Percentiles rank a stretch among this genome's conserved stretches.
phyloP scores from a whole-genome alignment of 2,888 invertebrate species.

The Laspeyria flexula region DNA sequence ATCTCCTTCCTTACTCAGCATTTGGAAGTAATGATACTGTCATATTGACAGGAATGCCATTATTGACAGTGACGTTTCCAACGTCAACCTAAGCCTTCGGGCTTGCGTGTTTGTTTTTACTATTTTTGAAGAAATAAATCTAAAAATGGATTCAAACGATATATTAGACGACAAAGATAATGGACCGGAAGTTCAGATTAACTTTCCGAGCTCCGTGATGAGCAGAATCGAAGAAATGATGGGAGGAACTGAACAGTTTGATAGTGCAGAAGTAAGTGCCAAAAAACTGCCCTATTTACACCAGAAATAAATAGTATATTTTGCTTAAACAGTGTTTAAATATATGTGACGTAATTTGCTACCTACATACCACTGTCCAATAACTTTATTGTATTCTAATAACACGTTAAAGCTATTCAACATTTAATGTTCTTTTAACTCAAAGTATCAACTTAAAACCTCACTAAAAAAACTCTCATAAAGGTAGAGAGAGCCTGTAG shows the following conservation, averaged over 20 bases:
- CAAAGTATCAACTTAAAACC: too few relatives aligned
- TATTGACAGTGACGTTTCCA: constrained; percentile 21
- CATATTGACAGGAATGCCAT: neutral
- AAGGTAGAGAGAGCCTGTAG: too few relatives aligned
- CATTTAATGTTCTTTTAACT: too few relatives aligned
- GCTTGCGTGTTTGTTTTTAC: constrained; percentile 15
- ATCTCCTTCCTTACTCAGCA: too few relatives aligned
- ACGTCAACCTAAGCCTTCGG: constrained; percentile 26
- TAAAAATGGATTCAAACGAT: constrained; percentile 71
- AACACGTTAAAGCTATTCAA: too few relatives aligned
- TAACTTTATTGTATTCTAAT: too few relatives aligned
- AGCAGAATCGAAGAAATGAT: constrained; percentile 96
- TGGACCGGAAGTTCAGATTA: constrained; percentile 81
- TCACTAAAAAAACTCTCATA: too few relatives aligned
- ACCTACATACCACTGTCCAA: too few relatives aligned
- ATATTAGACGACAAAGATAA: constrained; percentile 75
- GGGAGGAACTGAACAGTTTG: constrained; percentile 96
- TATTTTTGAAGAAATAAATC: constrained; percentile 9
- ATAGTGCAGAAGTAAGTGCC: constrained; percentile 85
- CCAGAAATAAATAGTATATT: neutral
- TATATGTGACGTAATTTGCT: too few relatives aligned
- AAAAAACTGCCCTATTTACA: neutral
- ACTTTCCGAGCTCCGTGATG: constrained; percentile 94
- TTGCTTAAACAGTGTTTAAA: too few relatives aligned
- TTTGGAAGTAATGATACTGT: too few relatives aligned